These are phyloP conservation scores for Ataeniobius toweri DNA, from an alignment of 2,797 vertebrate genomes.

Conservation along the genomic window DNA sequence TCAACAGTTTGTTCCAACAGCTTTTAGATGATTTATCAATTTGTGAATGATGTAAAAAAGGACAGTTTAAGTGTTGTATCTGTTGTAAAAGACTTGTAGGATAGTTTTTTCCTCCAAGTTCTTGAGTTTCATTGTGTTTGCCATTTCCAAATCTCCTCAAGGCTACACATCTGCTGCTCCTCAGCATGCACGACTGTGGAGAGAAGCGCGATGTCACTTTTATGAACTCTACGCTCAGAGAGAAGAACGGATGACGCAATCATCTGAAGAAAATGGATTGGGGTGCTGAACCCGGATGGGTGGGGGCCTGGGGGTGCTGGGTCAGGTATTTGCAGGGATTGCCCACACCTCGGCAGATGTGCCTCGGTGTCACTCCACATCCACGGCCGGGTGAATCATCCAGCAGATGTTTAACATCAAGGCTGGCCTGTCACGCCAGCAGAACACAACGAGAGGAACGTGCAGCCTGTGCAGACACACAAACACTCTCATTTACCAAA, in stretches of 20 bases:
- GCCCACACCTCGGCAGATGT: constrained; percentile 75
- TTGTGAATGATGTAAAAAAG: background rate
- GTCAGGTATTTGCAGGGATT: constrained; percentile 62
- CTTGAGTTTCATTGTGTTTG: constrained; percentile 80
- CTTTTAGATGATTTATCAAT: background rate
- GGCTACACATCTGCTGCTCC: constrained; percentile 76
- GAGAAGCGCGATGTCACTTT: constrained; percentile 74
- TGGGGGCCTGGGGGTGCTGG: constrained; percentile 46
- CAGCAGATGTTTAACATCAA: constrained; percentile 82
- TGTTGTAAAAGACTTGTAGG: constrained; percentile 19
- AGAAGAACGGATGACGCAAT: constrained; percentile 72
- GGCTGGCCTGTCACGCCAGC: constrained; percentile 70
- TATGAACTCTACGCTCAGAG: constrained; percentile 64
- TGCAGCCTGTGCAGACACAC: constrained; percentile 26
- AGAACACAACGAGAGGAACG: constrained; percentile 43
- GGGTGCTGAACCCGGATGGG: constrained; percentile 52
- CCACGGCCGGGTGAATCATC: constrained; percentile 75
- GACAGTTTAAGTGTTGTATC: constrained; percentile 1
- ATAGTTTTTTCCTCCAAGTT: constrained; percentile 29
- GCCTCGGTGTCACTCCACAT: constrained; percentile 77
- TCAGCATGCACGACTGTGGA: constrained; percentile 54
- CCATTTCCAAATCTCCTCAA: constrained; percentile 74
- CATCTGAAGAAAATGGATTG: constrained; percentile 60
- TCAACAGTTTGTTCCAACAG: background rate
- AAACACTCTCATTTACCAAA: background rate